Evolutionary conservation across 37 sponge, comb jelly and placozoan genomes (phyloP), one percentile per base, ranked within the genome.

Genomic region (Geodia barretti): DNA sequence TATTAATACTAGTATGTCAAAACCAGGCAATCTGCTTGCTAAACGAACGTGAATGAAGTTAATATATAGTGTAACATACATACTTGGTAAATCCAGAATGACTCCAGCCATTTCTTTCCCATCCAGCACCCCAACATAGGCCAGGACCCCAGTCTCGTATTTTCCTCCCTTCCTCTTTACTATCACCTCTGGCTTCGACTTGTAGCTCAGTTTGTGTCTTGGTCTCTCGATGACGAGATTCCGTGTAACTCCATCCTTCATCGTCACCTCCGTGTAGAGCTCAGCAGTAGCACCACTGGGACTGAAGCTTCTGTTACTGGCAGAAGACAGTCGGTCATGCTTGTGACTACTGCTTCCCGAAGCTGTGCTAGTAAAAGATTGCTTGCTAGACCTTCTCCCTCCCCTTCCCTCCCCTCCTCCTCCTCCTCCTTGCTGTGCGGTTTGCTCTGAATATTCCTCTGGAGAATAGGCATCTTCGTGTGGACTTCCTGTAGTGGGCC

Each of bases 101-200:
- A 86, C 38, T 21, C 86, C 86, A 26, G 73, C 79, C 40, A 78
- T 41, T 28, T 73, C 74, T 63, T 79, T 78, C 67, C 43, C 70
- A 37, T 72, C 39, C 25, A 76, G 1, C 30, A 37, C 35, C 11
- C 71, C 79, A 71, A 72, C 9, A 60, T 62, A 86, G 64, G 62
- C 71, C 54, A 79, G 19, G 4, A 63, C 62, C 4, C 86, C 86
- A 30, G 62, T 20, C 42, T 78, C 79, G 33, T 73, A 86, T 7
- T 19, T 63, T 14, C 67, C 86, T 23, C 71, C 74, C 2, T 26
- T 17, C 33, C 86, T 71, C 66, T 79, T 78, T 37, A 86, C 74
- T 25, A 86, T 64, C 72, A 86, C 86, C 8, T 36, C 36, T 9
- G 82, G 82, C 32, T 72, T 81, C 31, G 71, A 5, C 32, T 81